Base-by-base conservation (phyloP, 2,888 invertebrate species). In the Drosophila recens region DNA sequence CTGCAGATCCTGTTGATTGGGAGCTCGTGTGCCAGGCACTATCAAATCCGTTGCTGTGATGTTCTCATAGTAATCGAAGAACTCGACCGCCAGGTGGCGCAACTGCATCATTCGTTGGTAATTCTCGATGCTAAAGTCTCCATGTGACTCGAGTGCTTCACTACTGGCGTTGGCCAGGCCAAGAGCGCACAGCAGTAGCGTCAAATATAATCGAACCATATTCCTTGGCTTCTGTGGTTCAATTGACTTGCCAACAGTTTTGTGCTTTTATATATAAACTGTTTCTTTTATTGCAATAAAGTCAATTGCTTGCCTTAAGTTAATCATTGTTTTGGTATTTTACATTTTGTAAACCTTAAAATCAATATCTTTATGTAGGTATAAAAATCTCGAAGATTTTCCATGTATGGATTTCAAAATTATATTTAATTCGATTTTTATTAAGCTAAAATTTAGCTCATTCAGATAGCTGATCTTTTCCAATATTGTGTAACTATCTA, bases 41-140 rank as follows among this genome's bases (percentile, higher is more conserved):
- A 54, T 43, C 4, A 68, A 5, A 36, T 81, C 76, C 4, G 36
- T 17, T 0, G 45, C 15, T 1, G 78, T 76, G 5, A 75, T 42
- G 23, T 82, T 85, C 1, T 46, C 38, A 53, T 67, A 85, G 30
- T 67, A 53, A 1, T 85, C 78, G 2, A 74, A 45, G 45, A 87
- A 87, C 49, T 85, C 86, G 3, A 79, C 52, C 0, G 74, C 46
- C 51, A 85, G 17, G n/a, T 56, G 68, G 1, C 80, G 78, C 23
- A 75, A n/a, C 10, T 74, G 68, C 51, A 57, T 46, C 23, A 69
- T 6, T 0, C 65, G 46, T 15, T 64, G 63, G 5, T 51, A 71
- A 0, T 11, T 15, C 8, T 57, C 51, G 2, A 33, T 20, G 15
- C 36, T 23, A 3, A 43, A 9, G 15, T 59, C 49, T 10, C 3